Percentiles rank a stretch among this genome's conserved stretches.
Evolutionary conservation across 2,888 invertebrate genomes (phyloP).

Genomic region (Oscheius sp.): DNA sequence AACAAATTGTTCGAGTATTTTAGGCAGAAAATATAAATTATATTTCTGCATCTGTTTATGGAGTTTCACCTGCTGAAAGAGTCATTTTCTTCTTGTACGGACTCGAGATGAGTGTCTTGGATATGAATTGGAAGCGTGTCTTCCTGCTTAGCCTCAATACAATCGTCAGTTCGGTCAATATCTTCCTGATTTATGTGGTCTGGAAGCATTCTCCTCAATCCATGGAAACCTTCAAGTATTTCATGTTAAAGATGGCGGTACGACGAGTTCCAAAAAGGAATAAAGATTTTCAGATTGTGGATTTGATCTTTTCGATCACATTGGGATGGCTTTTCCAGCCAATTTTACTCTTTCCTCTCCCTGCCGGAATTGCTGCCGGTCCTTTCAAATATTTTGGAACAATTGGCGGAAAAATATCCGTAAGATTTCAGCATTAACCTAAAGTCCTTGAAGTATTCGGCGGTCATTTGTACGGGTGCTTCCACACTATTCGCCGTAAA

Average conservation of each 20-base stretch:
- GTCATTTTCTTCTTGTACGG: no score
- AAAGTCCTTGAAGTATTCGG: not conserved
- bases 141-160: no score
- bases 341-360: slow-evolving; percentile 3
- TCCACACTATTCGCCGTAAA: not conserved
- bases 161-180: not conserved
- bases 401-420: not conserved
- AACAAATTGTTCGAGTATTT: no score
- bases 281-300: no score
- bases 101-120: no score
- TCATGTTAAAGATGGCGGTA: not conserved
- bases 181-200: not conserved
- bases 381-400: not conserved
- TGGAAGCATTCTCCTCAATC: not conserved
- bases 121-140: no score
- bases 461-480: not conserved
- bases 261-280: no score
- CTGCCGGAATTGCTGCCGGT: not conserved
- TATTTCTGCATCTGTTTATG: no score
- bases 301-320: not conserved
- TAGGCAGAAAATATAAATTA: no score
- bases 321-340: not conserved
- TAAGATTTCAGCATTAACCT: not conserved
- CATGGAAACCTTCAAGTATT: not conserved
- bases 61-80: no score